These are phyloP conservation scores for Holothuria leucospilota DNA, from an alignment of 53 echinoderm and acorn worm species.

Conservation along the genomic window DNA sequence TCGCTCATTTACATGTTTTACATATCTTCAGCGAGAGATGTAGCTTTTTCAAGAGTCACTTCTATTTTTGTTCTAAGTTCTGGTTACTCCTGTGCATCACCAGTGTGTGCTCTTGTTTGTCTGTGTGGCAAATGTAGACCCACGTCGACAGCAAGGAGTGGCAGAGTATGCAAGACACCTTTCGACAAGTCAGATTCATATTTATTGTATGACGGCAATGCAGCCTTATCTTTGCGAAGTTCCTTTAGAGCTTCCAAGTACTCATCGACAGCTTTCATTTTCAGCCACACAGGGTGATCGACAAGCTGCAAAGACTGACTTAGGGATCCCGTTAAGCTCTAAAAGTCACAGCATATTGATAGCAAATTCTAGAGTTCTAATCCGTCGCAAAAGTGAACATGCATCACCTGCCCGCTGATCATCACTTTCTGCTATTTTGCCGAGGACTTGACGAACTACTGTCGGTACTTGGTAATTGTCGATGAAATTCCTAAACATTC, in stretches of 20 bases:
- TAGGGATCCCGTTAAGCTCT: neutral
- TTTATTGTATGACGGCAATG: too few relatives aligned
- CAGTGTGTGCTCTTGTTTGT: too few relatives aligned
- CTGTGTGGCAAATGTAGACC: too few relatives aligned
- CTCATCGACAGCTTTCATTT: neutral
- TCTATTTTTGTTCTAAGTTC: too few relatives aligned
- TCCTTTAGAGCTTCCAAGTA: neutral
- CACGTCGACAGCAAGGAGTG: too few relatives aligned
- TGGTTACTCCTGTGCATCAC: too few relatives aligned
- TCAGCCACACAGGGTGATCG: constrained; percentile 5
- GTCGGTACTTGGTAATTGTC: constrained; percentile 6
- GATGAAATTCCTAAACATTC: neutral
- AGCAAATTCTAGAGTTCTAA: constrained; percentile 32
- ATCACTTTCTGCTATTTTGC: neutral
- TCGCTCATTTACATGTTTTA: neutral
- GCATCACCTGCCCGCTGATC: neutral
- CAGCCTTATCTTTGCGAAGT: neutral
- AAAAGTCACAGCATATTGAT: neutral
- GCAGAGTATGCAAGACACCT: too few relatives aligned
- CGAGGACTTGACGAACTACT: neutral
- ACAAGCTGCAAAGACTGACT: neutral
- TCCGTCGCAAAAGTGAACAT: constrained; percentile 1
- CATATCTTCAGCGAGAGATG: too few relatives aligned
- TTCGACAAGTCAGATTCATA: too few relatives aligned
- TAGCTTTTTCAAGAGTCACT: too few relatives aligned